Evolutionary conservation across 2,888 invertebrate species (phyloP).

Genomic region (Megaustenia siamemsis): DNA sequence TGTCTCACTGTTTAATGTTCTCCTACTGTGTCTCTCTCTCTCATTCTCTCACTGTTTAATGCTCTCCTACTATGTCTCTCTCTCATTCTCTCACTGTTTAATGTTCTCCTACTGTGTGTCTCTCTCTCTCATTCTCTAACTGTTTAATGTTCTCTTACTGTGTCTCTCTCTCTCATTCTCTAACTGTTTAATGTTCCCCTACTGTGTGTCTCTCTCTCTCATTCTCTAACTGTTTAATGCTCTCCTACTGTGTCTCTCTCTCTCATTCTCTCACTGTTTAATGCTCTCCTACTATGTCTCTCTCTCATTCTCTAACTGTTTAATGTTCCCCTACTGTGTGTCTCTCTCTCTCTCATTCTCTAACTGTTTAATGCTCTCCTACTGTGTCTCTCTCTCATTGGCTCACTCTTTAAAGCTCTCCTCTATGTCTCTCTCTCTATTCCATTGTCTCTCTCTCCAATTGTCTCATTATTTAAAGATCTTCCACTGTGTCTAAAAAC

Average conservation of each 20-base stretch:
- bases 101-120: not conserved
- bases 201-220: slow-evolving; percentile 22
- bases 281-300: not conserved
- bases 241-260: slow-evolving; percentile 13
- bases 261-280: slow-evolving; percentile 9
- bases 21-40: slow-evolving; percentile 23
- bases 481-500: not conserved
- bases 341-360: slow-evolving; percentile 22
- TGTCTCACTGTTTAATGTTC: not conserved
- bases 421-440: slow-evolving; percentile 8
- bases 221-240: not conserved
- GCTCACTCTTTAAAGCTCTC: not conserved
- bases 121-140: slow-evolving; percentile 26
- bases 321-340: not conserved
- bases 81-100: slow-evolving; percentile 7
- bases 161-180: not conserved
- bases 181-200: not conserved
- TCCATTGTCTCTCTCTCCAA: not conserved
- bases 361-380: no score
- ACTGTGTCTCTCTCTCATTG: not conserved
- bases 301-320: slow-evolving; percentile 10
- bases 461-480: not conserved
- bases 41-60: not conserved
- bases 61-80: not conserved
- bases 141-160: no score